A percentile compares a stretch with the other conserved stretches of the same genome.
Conservation (phyloP, 1,140 invertebrate genomes). For the Drosophila sucinea region DNA sequence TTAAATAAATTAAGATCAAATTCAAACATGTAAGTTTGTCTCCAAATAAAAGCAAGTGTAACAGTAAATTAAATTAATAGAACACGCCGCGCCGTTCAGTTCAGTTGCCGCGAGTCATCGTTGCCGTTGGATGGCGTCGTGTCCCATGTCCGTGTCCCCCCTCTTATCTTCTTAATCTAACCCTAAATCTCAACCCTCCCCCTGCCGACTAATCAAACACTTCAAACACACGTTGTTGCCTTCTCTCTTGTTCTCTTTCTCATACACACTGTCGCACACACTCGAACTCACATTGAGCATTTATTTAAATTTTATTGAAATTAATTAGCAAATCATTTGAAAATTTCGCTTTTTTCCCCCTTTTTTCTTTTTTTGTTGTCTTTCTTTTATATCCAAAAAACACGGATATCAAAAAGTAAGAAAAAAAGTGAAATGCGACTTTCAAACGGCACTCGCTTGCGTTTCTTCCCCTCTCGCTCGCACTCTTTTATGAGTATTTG, state of each 20-base stretch:
- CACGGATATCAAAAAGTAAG: constrained; percentile 26
- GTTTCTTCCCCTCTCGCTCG: constrained; percentile 25
- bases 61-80: constrained; percentile 22
- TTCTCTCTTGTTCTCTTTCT: constrained; percentile 3
- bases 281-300: not conserved
- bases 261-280: constrained; percentile 6
- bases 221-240: not conserved
- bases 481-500: constrained; percentile 24
- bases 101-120: constrained; percentile 6
- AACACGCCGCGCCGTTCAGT: constrained; percentile 20
- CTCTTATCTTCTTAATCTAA: constrained; percentile 4
- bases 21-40: constrained; percentile 15
- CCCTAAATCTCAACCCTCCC: constrained; percentile 5
- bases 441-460: constrained; percentile 63
- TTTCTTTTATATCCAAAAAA: not conserved
- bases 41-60: constrained; percentile 1
- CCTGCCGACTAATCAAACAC: not conserved
- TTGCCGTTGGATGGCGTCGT: not conserved
- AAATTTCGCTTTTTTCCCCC: constrained; percentile 13
- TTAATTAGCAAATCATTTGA: constrained; percentile 18
- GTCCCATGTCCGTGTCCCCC: not conserved
- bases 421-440: constrained; percentile 76
- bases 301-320: constrained; percentile 18
- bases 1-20: constrained; percentile 13
- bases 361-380: not conserved